Evolutionary conservation across 1,140 invertebrate genomes (phyloP), one percentile per base, ranked within the genome.

Genomic region (Zaprionus ornatus): DNA sequence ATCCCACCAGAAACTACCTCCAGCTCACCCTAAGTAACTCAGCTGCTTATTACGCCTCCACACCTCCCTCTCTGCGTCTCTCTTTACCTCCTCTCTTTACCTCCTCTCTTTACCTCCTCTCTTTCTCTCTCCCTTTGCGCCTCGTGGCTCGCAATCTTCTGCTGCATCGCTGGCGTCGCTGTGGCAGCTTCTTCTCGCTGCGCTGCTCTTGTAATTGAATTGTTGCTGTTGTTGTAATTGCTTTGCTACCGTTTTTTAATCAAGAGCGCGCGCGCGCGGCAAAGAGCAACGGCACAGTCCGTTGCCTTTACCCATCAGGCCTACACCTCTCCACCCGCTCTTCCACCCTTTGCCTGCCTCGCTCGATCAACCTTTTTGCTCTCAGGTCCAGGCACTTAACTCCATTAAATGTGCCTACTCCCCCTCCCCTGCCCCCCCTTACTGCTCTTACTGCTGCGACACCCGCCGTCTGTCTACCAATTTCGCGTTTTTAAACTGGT

Each of bases 141-240:
- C 3, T 37, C 13, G 13, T 37, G 7, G n/a, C 40, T 71, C 55
- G 54, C 73, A 77, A 83, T 88, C 77, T 88, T 66, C 27, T 21
- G 57, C 25, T 60, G 65, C 76, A 68, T 62, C 82, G 35, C 59
- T 32, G 32, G 56, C 29, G 25, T 50, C 71, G 45, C 54, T 17
- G 23, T n/a, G 29, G 45, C 13, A 62, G 27, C 52, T 50, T 40
- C 35, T 45, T 25, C 45, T 50, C 35, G 32, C 59, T 62, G 37
- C 25, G 57, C 29, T 55, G 64, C 65, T 66, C 67, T 66, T 81
- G 79, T 85, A 90, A 90, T 90, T 90, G 81, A 90, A 90, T 90
- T 90, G 86, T 90, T 90, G 75, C 79, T 90, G 86, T 90, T 90
- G 85, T 90, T 90, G 85, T 90, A 90, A 90, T 90, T 90, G 85